A percentile compares a stretch with the other conserved stretches of the same genome.
phyloP scores from a whole-genome alignment of 30 jellyfish, hydroid and myxozoan genomes.

The Calvadosia cruxmelitensis region DNA sequence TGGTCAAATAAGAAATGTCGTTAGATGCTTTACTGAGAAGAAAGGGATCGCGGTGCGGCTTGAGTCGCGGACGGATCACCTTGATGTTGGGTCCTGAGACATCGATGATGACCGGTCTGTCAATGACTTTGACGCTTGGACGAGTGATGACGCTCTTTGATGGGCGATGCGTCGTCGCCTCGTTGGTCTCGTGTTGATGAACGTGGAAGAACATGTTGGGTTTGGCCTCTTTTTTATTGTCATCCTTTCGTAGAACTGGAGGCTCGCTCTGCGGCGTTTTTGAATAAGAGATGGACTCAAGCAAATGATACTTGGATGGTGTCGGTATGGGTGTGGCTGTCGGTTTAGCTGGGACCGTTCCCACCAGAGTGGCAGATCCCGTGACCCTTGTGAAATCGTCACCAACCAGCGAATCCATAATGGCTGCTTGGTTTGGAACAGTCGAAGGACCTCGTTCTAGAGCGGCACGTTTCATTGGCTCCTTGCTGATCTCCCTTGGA shows the following conservation, averaged over 20 bases:
- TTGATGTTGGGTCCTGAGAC: slow-evolving; percentile 4
- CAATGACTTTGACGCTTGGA: slow-evolving; percentile 1
- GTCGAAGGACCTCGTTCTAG: slow-evolving; percentile 8
- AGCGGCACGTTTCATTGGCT: slow-evolving; percentile 18
- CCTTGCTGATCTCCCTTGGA: background rate
- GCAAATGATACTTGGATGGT: background rate
- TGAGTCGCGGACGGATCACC: background rate
- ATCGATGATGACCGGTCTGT: slow-evolving; percentile 14
- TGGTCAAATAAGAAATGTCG: background rate
- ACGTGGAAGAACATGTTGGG: background rate
- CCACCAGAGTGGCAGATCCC: background rate
- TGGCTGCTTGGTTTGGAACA: slow-evolving; percentile 17
- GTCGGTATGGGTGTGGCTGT: background rate
- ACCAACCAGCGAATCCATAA: slow-evolving; percentile 29
- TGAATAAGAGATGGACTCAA: background rate
- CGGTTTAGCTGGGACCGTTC: background rate
- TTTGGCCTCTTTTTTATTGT: slow-evolving; percentile 4
- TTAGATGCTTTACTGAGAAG: background rate
- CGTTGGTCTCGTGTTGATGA: background rate
- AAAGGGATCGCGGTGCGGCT: background rate
- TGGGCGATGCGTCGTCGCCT: background rate
- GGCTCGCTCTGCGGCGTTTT: background rate
- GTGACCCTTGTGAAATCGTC: slow-evolving; percentile 11
- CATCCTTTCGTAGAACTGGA: background rate
- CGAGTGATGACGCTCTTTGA: background rate